phyloP scores from a whole-genome alignment of 2,797 vertebrate genomes.

The Danio choprae region DNA sequence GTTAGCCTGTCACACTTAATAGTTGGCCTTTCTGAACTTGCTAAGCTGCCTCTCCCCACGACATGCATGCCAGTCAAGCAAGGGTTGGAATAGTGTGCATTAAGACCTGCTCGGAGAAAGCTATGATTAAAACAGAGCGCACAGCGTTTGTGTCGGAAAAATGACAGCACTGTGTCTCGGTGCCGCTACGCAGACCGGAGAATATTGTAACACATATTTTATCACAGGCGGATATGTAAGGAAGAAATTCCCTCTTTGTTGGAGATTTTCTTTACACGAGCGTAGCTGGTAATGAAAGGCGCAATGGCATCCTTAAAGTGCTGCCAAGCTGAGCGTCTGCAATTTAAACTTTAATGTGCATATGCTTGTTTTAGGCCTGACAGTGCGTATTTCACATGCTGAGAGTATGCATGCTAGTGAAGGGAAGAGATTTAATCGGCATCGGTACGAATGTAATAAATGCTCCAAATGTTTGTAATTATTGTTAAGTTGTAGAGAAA shows the following conservation, averaged over 20 bases:
- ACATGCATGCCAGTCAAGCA: conserved; percentile 51
- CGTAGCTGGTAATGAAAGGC: conserved; percentile 40
- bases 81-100: conserved; percentile 51
- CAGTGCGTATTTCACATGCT: conserved; percentile 6
- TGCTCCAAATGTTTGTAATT: not conserved
- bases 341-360: conserved; percentile 12
- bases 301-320: conserved; percentile 40
- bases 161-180: conserved; percentile 48
- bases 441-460: not conserved
- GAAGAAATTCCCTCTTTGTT: conserved; percentile 32
- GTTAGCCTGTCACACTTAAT: conserved; percentile 69
- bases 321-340: conserved; percentile 39
- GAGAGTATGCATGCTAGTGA: not conserved
- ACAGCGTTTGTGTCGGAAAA: conserved; percentile 25
- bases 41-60: conserved; percentile 47
- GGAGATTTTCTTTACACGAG: conserved; percentile 35
- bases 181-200: conserved; percentile 13
- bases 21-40: conserved; percentile 65
- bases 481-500: not conserved
- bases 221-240: conserved; percentile 50
- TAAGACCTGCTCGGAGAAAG: conserved; percentile 45
- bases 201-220: conserved; percentile 56
- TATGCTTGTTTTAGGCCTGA: conserved; percentile 27
- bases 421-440: not conserved
- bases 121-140: conserved; percentile 57